These are phyloP conservation scores for Schlechtendalia chinensis DNA, from an alignment of 1,140 invertebrate genomes.

Conservation along the genomic window DNA sequence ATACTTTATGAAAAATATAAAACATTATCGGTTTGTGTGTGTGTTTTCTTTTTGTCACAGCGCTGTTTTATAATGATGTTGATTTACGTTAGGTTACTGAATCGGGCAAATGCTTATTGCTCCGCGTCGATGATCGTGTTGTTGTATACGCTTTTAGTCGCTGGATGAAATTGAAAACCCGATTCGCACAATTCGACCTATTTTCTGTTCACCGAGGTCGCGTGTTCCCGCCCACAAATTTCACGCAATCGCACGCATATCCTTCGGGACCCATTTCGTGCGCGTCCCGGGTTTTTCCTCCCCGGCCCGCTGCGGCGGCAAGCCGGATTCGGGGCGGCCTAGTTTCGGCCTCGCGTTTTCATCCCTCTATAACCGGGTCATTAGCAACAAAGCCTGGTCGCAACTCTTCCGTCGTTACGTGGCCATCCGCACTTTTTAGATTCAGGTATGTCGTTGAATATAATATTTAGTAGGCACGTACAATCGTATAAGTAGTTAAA, in stretches of 20 bases:
- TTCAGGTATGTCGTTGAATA: constrained; percentile 13
- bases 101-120: too few relatives aligned
- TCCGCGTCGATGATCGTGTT: too few relatives aligned
- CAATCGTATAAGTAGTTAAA: not conserved
- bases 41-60: too few relatives aligned
- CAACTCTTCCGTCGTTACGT: constrained; percentile 29
- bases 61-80: too few relatives aligned
- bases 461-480: not conserved
- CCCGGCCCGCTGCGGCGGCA: not conserved
- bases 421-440: not conserved
- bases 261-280: constrained; percentile 19
- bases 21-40: too few relatives aligned
- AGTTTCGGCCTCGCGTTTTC: constrained; percentile 28
- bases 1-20: too few relatives aligned
- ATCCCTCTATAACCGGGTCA: constrained; percentile 44
- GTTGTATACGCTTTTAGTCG: not conserved
- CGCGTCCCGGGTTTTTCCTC: constrained; percentile 30
- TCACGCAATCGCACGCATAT: constrained; percentile 38
- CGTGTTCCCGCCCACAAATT: constrained; percentile 21
- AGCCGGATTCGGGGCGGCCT: constrained; percentile 1
- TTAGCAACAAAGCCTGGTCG: constrained; percentile 35
- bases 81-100: too few relatives aligned
- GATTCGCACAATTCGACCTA: constrained; percentile 24
- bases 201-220: constrained; percentile 17
- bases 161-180: constrained; percentile 3